These are phyloP conservation scores for Tinamus guttatus DNA, from an alignment of 2,113 vertebrate genomes.

Conservation along the genomic window DNA sequence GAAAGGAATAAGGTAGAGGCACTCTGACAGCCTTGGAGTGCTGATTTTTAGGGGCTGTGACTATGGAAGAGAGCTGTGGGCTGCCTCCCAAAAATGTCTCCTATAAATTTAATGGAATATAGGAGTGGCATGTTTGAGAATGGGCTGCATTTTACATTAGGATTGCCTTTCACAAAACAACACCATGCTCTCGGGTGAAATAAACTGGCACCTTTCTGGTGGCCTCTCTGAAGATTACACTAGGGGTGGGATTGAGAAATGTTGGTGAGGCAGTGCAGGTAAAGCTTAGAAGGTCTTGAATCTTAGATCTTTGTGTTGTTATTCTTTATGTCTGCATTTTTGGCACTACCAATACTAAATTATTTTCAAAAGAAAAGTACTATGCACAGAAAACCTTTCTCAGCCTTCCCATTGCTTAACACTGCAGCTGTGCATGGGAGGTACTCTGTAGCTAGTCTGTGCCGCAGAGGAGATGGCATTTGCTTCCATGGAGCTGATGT, in stretches of 20 bases:
- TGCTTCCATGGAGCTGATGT: neutral
- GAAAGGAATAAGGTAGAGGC: neutral
- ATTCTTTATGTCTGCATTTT: neutral
- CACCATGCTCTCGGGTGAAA: neutral
- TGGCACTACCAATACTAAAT: neutral
- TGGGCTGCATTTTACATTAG: neutral
- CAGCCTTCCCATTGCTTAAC: accelerated
- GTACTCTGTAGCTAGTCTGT: neutral
- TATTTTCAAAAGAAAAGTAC: neutral
- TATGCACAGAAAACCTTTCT: neutral
- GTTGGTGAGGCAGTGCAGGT: neutral
- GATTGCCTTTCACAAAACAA: neutral
- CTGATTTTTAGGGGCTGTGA: neutral
- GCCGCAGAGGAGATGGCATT: too few species aligned
- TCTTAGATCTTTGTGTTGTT: neutral
- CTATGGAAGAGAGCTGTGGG: neutral
- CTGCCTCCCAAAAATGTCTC: neutral
- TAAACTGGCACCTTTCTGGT: neutral
- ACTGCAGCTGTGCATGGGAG: neutral
- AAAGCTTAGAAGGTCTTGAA: neutral
- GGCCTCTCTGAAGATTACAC: neutral
- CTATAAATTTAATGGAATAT: neutral
- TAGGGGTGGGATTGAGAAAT: neutral
- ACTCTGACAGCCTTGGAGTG: neutral
- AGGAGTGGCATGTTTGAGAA: neutral